phyloP scores from a whole-genome alignment of 2,113 vertebrate genomes.

The Colaptes auratus region DNA sequence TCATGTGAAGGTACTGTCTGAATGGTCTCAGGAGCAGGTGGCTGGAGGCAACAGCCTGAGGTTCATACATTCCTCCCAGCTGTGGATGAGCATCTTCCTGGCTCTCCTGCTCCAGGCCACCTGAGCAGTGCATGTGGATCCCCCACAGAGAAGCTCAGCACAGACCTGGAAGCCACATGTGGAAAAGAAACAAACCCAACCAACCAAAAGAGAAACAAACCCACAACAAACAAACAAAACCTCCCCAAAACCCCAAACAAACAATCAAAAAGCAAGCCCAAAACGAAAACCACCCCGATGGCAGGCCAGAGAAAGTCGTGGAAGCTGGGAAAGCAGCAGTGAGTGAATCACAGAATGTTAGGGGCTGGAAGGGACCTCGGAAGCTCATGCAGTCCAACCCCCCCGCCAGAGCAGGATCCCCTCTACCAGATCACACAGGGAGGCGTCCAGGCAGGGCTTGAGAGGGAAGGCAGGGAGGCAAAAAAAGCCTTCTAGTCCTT shows the following conservation, averaged over 20 bases:
- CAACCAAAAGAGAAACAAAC: too few relatives aligned
- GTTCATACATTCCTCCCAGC: background rate
- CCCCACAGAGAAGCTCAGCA: background rate
- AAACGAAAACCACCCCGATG: background rate
- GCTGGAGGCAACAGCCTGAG: background rate
- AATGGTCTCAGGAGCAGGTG: background rate
- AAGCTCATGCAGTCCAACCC: too few relatives aligned
- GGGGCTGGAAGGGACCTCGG: too few relatives aligned
- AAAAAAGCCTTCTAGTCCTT: background rate
- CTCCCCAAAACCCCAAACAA: too few relatives aligned
- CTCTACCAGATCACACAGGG: too few relatives aligned
- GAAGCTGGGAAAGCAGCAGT: background rate
- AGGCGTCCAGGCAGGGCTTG: too few relatives aligned
- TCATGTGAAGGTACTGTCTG: background rate
- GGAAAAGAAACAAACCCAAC: background rate
- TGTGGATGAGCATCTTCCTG: background rate
- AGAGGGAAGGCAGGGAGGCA: background rate
- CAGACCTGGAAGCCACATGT: background rate
- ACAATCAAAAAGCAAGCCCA: too few relatives aligned
- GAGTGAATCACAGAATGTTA: too few relatives aligned
- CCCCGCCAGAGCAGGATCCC: too few relatives aligned
- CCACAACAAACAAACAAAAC: too few relatives aligned
- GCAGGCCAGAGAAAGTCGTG: background rate
- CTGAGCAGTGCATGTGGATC: background rate
- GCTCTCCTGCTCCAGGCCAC: background rate